Conservation (phyloP, 1,140 invertebrate genomes). For the Drosophila hydei region DNA sequence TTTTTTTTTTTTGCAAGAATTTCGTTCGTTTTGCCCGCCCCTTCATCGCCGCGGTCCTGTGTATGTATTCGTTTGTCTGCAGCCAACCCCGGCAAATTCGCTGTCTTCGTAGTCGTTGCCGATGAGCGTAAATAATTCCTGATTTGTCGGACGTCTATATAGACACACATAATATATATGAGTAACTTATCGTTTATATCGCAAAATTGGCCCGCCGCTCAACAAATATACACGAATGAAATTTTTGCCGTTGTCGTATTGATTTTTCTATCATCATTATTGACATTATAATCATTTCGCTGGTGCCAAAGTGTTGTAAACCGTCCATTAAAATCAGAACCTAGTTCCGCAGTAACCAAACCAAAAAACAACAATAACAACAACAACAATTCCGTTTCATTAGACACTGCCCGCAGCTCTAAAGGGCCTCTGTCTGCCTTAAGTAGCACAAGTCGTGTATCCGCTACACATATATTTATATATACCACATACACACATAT, state of each 20-base stretch:
- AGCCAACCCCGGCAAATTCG: slow-evolving; percentile 44
- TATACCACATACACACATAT: slow-evolving; percentile 16
- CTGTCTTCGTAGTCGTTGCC: slow-evolving; percentile 1
- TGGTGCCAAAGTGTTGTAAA: slow-evolving; percentile 75
- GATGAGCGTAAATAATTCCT: slow-evolving; percentile 37
- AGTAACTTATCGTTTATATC: slow-evolving; percentile 28
- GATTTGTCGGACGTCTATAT: slow-evolving; percentile 16
- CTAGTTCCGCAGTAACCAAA: slow-evolving; percentile 47
- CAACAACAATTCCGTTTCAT: slow-evolving; percentile 71
- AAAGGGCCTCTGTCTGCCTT: slow-evolving; percentile 57
- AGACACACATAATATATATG: slow-evolving; percentile 26
- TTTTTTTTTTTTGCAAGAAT: slow-evolving; percentile 31
- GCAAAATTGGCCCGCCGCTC: slow-evolving; percentile 40
- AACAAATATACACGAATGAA: slow-evolving; percentile 51
- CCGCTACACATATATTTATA: slow-evolving; percentile 3
- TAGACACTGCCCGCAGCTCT: slow-evolving; percentile 51
- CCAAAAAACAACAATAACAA: slow-evolving; percentile 37
- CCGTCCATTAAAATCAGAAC: slow-evolving; percentile 61
- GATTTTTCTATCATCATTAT: slow-evolving; percentile 43
- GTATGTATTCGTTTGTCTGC: slow-evolving; percentile 58
- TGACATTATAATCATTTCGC: slow-evolving; percentile 37
- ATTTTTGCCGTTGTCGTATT: slow-evolving; percentile 42
- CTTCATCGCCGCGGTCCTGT: slow-evolving; percentile 36
- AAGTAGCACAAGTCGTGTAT: slow-evolving; percentile 40
- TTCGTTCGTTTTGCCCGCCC: slow-evolving; percentile 15